Base-by-base conservation (phyloP, 2,888 invertebrate genomes). In the Drosophila heteroneura region DNA sequence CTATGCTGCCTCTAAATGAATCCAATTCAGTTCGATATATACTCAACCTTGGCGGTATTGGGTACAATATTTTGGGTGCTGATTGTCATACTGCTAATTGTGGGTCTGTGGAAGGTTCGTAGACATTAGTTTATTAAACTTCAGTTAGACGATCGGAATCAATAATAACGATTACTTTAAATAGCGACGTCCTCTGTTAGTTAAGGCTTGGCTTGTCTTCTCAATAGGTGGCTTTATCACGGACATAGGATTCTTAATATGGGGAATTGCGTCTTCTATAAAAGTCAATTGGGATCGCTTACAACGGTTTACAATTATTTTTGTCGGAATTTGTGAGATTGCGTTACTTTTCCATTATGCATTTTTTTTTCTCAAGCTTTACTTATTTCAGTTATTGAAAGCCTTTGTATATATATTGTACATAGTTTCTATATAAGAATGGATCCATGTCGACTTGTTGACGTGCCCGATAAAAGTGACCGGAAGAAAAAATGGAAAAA, bases 11-110 rank as follows among this genome's bases (percentile, higher is more conserved):
- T 28, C 28, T 37, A 22, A 61, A 28, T 12, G 14, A 51, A 9
- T 56, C 26, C 0, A 58, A 28, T 12, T 14, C 22, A 82, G 85
- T 59, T 76, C 5, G 68, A 65, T 52, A 5, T 82, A 10, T 80
- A 58, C 44, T 73, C 86, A 10, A 26, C 41, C 14, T 61, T 90
- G 37, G 89, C 89, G 5, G 52, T 90, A 5, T 14, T 83, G 30
- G 86, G 90, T 10, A 76, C 87, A 9, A 59, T 81, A 47, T 82
- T 87, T 53, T 87, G 87, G 87, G 66, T 81, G 10, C 54, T 77
- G 4, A 66, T 84, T 56, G 87, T 82, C 1, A 54, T 86, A 19
- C 3, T 82, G n/a, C 52, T 90, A 5, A 28, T 90, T 30, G 79
- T 90, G 56, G 87, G 87, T 2, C 61, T 87, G 10, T 72, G 61